Conservation (phyloP, 2,113 vertebrate genomes). For the Tapirus terrestris region DNA sequence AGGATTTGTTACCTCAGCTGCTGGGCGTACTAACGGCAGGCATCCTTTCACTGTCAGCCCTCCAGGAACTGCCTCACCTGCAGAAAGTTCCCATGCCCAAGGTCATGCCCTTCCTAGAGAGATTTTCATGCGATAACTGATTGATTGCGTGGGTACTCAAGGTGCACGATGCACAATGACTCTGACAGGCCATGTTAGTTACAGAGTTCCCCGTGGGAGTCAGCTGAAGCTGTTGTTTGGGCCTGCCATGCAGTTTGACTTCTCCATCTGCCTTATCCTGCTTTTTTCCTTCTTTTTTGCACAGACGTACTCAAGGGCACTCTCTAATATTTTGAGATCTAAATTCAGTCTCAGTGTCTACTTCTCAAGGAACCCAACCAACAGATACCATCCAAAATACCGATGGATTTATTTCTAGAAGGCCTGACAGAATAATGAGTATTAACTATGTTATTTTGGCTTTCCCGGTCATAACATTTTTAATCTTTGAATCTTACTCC, state of each 20-base stretch:
- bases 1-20: neutral
- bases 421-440: neutral
- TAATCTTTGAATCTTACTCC: neutral
- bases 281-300: neutral
- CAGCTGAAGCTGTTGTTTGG: neutral
- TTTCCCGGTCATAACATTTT: neutral
- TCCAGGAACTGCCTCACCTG: neutral
- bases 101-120: neutral
- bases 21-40: neutral
- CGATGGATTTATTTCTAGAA: neutral
- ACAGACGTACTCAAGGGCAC: neutral
- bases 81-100: neutral
- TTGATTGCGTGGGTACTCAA: neutral
- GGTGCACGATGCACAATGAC: neutral
- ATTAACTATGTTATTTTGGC: neutral
- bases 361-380: neutral
- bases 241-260: neutral
- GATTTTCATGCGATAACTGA: neutral
- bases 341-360: neutral
- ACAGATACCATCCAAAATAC: neutral
- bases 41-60: neutral
- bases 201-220: neutral
- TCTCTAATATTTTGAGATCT: neutral
- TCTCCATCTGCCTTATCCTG: neutral
- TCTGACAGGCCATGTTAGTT: neutral